Evolutionary conservation across 2,888 invertebrate genomes (phyloP).

Genomic region (Eupeodes latifasciatus): DNA sequence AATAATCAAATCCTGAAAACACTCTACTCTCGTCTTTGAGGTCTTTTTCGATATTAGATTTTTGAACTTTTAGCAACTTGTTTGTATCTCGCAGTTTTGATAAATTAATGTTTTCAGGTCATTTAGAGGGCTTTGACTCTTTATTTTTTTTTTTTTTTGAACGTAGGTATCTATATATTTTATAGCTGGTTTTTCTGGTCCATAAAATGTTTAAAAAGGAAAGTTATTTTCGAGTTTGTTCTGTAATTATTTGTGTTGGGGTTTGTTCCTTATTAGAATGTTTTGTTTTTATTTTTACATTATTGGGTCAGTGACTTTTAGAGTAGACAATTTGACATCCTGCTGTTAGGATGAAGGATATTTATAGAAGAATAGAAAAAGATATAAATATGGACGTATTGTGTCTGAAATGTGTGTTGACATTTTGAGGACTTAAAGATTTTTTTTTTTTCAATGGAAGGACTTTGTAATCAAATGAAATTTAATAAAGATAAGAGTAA

Average conservation of each 20-base stretch:
- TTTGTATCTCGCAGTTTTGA: constrained; percentile 2
- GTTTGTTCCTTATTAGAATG: constrained; percentile 19
- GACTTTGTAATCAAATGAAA: neutral
- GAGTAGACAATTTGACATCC: neutral
- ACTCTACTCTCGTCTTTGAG: neutral
- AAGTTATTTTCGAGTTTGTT: constrained; percentile 6
- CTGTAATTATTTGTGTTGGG: neutral
- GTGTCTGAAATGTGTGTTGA: constrained; percentile 2
- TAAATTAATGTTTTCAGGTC: constrained; percentile 46
- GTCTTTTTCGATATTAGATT: constrained; percentile 32
- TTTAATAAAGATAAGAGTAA: too few species aligned
- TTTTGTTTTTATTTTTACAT: neutral
- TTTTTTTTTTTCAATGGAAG: neutral
- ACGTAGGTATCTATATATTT: neutral
- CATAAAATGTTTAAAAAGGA: constrained; percentile 11
- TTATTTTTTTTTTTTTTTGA: too few species aligned
- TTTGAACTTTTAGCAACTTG: constrained; percentile 49
- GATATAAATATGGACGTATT: neutral
- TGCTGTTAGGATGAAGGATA: neutral
- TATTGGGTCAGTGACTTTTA: constrained; percentile 48
- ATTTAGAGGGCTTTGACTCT: constrained; percentile 54
- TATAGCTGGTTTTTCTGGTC: constrained; percentile 53
- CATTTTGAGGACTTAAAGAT: constrained; percentile 12
- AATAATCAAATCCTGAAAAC: neutral
- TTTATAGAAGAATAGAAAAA: neutral